These are phyloP conservation scores for Cinara cedri DNA, from an alignment of 2,888 invertebrate genomes.

Conservation along the genomic window DNA sequence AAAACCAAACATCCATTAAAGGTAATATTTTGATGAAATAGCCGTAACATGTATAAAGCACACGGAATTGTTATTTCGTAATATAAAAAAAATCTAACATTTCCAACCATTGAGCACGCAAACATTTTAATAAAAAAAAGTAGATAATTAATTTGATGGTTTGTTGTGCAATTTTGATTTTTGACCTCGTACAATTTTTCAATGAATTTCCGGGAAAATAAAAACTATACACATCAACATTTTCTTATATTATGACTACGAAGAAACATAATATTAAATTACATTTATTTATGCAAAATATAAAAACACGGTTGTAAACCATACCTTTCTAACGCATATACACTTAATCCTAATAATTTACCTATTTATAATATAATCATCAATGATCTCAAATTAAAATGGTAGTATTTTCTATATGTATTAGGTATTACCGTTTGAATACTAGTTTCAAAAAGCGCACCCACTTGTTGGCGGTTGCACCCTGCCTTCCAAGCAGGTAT, in stretches of 20 bases:
- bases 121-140: conserved; percentile 1
- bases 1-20: conserved; percentile 23
- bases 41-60: not conserved
- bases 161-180: not conserved
- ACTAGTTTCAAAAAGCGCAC: not conserved
- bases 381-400: no score
- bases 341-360: no score
- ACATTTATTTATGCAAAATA: not conserved
- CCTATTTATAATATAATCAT: not conserved
- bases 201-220: not conserved
- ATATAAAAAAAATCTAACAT: not conserved
- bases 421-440: not conserved
- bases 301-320: no score
- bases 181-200: not conserved
- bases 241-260: not conserved
- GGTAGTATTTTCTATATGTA: no score
- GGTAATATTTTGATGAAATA: conserved; percentile 41
- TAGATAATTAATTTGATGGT: conserved; percentile 1
- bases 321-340: not conserved
- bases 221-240: not conserved
- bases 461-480: conserved; percentile 19
- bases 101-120: conserved; percentile 8
- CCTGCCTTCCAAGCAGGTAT: not conserved
- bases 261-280: not conserved
- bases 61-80: conserved; percentile 30